These are phyloP conservation scores for Merodon equestris DNA, from an alignment of 2,888 invertebrate species.

Conservation along the genomic window DNA sequence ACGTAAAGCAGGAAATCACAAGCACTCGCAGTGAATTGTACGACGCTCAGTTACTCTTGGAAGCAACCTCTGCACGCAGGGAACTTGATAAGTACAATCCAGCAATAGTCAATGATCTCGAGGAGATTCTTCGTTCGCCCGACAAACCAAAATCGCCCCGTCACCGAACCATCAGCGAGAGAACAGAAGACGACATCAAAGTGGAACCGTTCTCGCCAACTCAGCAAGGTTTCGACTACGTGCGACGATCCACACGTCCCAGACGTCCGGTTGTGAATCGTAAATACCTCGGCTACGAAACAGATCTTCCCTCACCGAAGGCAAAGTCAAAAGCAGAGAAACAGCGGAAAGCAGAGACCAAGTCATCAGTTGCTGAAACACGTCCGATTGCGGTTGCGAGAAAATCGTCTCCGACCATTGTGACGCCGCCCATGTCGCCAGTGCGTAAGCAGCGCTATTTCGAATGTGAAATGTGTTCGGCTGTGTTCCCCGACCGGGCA, in stretches of 20 bases:
- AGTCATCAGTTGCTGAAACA: conserved; percentile 2
- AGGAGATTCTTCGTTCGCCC: conserved; percentile 78
- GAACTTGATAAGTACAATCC: conserved; percentile 77
- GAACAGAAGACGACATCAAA: conserved; percentile 59
- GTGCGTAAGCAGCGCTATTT: conserved; percentile 80
- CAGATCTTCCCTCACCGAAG: conserved; percentile 56
- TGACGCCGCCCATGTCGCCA: conserved; percentile 31
- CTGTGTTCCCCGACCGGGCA: conserved; percentile 86
- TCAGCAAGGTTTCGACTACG: conserved; percentile 44
- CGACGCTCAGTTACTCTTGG: conserved; percentile 75
- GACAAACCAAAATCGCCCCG: conserved; percentile 75
- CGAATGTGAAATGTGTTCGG: conserved; percentile 91
- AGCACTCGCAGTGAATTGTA: conserved; percentile 73
- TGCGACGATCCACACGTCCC: conserved; percentile 46
- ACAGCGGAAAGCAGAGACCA: conserved; percentile 24
- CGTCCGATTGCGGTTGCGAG: background rate
- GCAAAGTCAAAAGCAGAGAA: conserved; percentile 35
- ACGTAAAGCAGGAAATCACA: conserved; percentile 71
- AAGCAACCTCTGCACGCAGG: conserved; percentile 74
- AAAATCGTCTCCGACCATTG: conserved; percentile 21
- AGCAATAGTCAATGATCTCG: conserved; percentile 77
- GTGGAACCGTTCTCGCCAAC: conserved; percentile 39
- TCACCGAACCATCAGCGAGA: conserved; percentile 75
- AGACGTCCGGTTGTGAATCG: conserved; percentile 69
- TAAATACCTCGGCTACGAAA: conserved; percentile 73